A percentile compares a stretch with the other conserved stretches of the same genome.
phyloP scores from a whole-genome alignment of 2,888 invertebrate species.

The Synanthedon andrenaeformis region DNA sequence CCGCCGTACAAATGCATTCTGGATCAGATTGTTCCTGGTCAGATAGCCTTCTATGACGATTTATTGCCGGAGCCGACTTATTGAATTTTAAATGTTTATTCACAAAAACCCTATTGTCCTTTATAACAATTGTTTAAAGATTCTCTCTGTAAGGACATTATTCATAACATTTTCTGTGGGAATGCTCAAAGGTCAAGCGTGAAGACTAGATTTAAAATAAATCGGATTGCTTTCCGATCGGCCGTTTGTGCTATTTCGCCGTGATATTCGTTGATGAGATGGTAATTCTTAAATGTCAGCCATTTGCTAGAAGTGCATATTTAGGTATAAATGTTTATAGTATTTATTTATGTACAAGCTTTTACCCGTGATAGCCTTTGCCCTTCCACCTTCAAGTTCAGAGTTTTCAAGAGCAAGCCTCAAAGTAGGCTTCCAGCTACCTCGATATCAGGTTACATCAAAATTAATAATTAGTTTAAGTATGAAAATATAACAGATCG shows the following conservation, averaged over 20 bases:
- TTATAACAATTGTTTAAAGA: slow-evolving; percentile 8
- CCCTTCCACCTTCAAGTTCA: too few species aligned
- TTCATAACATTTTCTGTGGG: slow-evolving; percentile 19
- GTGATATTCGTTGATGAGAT: background rate
- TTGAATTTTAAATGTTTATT: slow-evolving; percentile 62
- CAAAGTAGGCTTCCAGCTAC: too few species aligned
- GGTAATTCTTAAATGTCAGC: slow-evolving; percentile 10
- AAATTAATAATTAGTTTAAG: too few species aligned
- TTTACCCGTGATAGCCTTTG: too few species aligned
- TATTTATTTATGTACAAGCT: too few species aligned
- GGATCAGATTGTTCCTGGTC: slow-evolving; percentile 56
- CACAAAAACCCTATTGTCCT: slow-evolving; percentile 18
- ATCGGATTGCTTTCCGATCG: slow-evolving; percentile 23
- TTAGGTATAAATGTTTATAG: too few species aligned
- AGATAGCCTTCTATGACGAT: slow-evolving; percentile 67
- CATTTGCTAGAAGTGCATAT: too few species aligned
- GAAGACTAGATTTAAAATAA: slow-evolving; percentile 25
- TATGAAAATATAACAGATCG: too few species aligned
- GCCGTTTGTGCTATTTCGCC: slow-evolving; percentile 29
- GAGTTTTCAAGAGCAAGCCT: too few species aligned
- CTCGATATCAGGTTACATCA: too few species aligned
- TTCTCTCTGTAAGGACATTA: slow-evolving; percentile 11
- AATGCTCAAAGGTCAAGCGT: slow-evolving; percentile 15
- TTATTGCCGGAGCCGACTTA: slow-evolving; percentile 52
- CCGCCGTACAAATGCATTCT: slow-evolving; percentile 27